These are phyloP conservation scores for Nomada ruficornis DNA, from an alignment of 2,888 invertebrate genomes.

Conservation along the genomic window DNA sequence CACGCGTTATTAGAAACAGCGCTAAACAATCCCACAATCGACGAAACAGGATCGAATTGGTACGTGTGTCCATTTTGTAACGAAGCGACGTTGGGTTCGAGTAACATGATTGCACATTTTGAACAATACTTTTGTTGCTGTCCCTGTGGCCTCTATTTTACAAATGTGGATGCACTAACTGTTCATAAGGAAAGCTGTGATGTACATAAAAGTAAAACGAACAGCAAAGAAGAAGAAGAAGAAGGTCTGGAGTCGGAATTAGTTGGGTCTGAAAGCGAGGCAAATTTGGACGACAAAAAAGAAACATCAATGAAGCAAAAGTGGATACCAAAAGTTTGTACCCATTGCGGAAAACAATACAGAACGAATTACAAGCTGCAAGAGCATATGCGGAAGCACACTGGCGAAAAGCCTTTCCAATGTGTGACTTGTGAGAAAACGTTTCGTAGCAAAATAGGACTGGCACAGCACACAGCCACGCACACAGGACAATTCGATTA, in stretches of 20 bases:
- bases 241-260: slow-evolving; percentile 45
- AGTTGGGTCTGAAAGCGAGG: slow-evolving; percentile 34
- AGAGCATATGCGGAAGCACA: slow-evolving; percentile 87
- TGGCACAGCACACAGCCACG: slow-evolving; percentile 87
- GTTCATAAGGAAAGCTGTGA: slow-evolving; percentile 79
- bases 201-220: slow-evolving; percentile 63
- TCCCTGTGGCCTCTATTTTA: slow-evolving; percentile 84
- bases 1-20: slow-evolving; percentile 76
- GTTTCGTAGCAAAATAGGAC: slow-evolving; percentile 87
- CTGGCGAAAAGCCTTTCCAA: slow-evolving; percentile 87
- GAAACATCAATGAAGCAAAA: slow-evolving; percentile 79
- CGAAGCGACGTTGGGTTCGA: slow-evolving; percentile 79
- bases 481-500: slow-evolving; percentile 87
- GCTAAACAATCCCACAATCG: slow-evolving; percentile 79
- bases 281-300: slow-evolving; percentile 68
- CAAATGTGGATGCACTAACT: slow-evolving; percentile 83
- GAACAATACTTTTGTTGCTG: slow-evolving; percentile 82
- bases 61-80: slow-evolving; percentile 83
- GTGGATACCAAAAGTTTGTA: slow-evolving; percentile 85
- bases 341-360: slow-evolving; percentile 86
- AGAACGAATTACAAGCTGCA: slow-evolving; percentile 87
- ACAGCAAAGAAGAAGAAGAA: slow-evolving; percentile 52
- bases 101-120: slow-evolving; percentile 77
- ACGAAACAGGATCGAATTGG: slow-evolving; percentile 80
- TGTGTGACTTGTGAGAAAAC: slow-evolving; percentile 86